Base-by-base conservation (phyloP, 2,888 invertebrate species). In the Panzeria rudis region DNA sequence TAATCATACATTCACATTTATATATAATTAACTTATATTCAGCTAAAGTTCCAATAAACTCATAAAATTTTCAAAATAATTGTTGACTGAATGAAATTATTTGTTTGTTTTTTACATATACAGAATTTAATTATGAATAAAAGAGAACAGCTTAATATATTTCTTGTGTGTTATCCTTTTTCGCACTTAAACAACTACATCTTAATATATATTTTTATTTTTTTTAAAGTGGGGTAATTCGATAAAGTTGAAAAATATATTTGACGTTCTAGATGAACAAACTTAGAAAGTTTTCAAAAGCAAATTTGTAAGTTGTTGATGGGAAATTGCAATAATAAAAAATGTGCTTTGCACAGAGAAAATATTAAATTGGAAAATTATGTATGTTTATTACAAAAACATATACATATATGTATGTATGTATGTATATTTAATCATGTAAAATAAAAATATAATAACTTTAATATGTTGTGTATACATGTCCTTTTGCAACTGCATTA, bases 311-410 rank as follows among this genome's bases (percentile, higher is more conserved):
- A 15, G 50, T 71, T 17, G 6, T 61, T 54, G 44, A 61, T 64
- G 52, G 1, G 29, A 72, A 83, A 52, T 61, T 81, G 23, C 66
- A 77, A 69, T 62, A 62, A 59, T 66, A 66, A 38, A 61, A 76
- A 44, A 17, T 59, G 85, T 85, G 85, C 85, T 83, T 52, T 73
- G 85, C 85, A 85, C 85, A 71, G 62, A 38, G 6, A 23, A 41
- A 38, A 29, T 13, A 54, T 29, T 20, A 71, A 64, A 59, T 9
- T 25, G 20, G 25, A 73, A 72, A 47, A n/a, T n/a, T n/a, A n/a
- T n/a, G 41, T 32, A 32, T 32, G 8, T 47, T 52, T 20, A 59
- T 59, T 23, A 29, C 2, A 29, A 54, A 50, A 25, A 52, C 29
- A 7, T 66, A n/a, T 44, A 11, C 38, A 47, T 73, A 35, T n/a